phyloP scores from a whole-genome alignment of 1,140 invertebrate genomes.

The Hypsibius dujardini region DNA sequence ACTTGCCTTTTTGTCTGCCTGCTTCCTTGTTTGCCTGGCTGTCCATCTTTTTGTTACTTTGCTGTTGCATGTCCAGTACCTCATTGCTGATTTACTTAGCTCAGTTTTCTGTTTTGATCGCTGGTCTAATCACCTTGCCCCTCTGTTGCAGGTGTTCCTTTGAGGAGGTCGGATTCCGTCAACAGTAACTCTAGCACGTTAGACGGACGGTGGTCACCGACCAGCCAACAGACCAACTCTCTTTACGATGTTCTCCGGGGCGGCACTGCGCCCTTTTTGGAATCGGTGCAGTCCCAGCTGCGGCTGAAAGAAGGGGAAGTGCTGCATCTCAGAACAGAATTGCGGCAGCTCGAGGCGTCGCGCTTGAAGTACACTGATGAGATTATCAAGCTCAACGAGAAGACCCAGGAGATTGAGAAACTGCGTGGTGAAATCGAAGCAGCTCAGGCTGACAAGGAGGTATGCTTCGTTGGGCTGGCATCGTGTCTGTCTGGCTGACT shows the following conservation, averaged over 20 bases:
- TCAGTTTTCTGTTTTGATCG: background rate
- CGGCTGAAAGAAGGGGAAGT: slow-evolving; percentile 51
- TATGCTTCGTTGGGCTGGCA: too few relatives aligned
- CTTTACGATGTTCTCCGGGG: slow-evolving; percentile 44
- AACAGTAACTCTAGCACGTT: background rate
- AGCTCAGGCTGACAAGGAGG: too few relatives aligned
- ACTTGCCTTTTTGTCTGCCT: background rate
- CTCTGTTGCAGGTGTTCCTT: background rate
- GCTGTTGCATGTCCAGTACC: background rate
- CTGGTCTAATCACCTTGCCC: background rate
- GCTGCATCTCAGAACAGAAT: slow-evolving; percentile 45
- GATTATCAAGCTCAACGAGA: slow-evolving; percentile 34
- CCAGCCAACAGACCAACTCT: slow-evolving; percentile 34
- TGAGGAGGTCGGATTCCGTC: background rate
- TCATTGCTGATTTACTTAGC: background rate
- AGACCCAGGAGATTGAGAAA: slow-evolving; percentile 36
- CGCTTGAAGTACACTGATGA: background rate
- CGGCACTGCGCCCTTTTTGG: slow-evolving; percentile 45
- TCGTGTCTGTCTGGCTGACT: too few relatives aligned
- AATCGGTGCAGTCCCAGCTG: slow-evolving; percentile 59
- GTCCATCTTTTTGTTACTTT: background rate
- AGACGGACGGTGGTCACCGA: slow-evolving; percentile 27
- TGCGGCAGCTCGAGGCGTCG: slow-evolving; percentile 41
- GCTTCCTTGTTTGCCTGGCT: background rate
- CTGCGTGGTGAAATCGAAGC: slow-evolving; percentile 36